Base-by-base conservation (phyloP, 2,888 invertebrate species). In the Epinotia demarniana region DNA sequence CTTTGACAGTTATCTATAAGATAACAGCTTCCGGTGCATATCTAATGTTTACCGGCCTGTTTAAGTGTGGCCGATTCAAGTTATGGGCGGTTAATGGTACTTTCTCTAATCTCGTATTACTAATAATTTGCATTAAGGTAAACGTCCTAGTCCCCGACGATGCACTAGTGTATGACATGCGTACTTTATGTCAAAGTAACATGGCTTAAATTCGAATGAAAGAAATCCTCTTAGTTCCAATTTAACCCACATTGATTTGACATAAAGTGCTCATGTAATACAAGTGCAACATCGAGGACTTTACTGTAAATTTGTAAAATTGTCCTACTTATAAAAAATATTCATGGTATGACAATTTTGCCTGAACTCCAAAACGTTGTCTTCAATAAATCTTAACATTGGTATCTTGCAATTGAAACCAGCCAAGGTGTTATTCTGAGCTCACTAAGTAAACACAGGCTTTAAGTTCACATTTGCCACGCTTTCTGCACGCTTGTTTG, bases 401-500 rank as follows among this genome's bases (percentile, higher is more conserved):
- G 6, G 1, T 6, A 60, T 60, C 43, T n/a, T 62, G 9, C 58
- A 55, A 27, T 23, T 58, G 27, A 27, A 18, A 57, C 23, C 8
- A 39, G 27, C 23, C 27, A 64, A 75, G 60, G 64, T 60, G 60
- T 43, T 55, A 68, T 53, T 33, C 55, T 55, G 53, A 39, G 53
- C n/a, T 68, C 43, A 49, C 76, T 75, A 71, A 72, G 62, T 67
- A 69, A 77, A 79, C 72, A 81, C 83, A 83, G 83, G 84, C 83
- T 85, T 85, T 78, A 78, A 81, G 78, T 80, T 85, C 82, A 85
- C 86, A 85, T 86, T 86, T 82, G 81, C 82, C 79, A 83, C 88
- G 88, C 89, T 88, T 89, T 83, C 81, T 83, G 83, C 84, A 86
- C 87, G 87, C 89, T 87, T 81, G 79, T 85, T 85, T 83, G 79